phyloP scores from a whole-genome alignment of 2,888 invertebrate genomes.

The Nomada flava region DNA sequence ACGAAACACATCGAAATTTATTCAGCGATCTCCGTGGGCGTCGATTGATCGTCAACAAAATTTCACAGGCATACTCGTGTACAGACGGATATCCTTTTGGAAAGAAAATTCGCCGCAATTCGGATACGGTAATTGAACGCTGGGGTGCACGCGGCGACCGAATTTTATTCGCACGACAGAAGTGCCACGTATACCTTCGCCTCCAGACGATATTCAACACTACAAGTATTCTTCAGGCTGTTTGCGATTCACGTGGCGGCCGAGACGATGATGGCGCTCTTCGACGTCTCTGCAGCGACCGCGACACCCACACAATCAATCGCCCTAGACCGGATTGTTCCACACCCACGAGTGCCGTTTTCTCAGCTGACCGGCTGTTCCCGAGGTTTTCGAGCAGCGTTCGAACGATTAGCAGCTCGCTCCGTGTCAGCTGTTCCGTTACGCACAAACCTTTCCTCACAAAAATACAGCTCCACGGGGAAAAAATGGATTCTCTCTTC shows the following conservation, averaged over 20 bases:
- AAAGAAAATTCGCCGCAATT: neutral
- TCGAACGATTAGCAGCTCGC: conserved; percentile 9
- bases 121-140: neutral
- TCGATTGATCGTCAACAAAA: neutral
- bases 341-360: conserved; percentile 70
- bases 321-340: conserved; percentile 66
- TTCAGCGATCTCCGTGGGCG: neutral
- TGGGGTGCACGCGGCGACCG: neutral
- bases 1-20: neutral
- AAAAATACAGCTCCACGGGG: neutral
- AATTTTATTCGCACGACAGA: neutral
- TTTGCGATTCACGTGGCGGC: conserved; percentile 68
- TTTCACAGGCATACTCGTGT: conserved; percentile 2
- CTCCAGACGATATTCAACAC: conserved; percentile 36
- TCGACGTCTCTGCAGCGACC: conserved; percentile 69
- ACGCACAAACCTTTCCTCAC: neutral
- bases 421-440: conserved; percentile 5
- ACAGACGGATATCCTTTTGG: neutral
- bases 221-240: conserved; percentile 50
- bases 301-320: conserved; percentile 73
- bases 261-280: conserved; percentile 71
- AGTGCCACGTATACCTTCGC: conserved; percentile 30
- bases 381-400: conserved; percentile 30
- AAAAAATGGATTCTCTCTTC: conserved; percentile 25
- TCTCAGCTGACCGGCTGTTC: conserved; percentile 63